These are phyloP conservation scores for Acrocephalus scirpaceus DNA, from an alignment of 2,797 vertebrate genomes.

Conservation along the genomic window DNA sequence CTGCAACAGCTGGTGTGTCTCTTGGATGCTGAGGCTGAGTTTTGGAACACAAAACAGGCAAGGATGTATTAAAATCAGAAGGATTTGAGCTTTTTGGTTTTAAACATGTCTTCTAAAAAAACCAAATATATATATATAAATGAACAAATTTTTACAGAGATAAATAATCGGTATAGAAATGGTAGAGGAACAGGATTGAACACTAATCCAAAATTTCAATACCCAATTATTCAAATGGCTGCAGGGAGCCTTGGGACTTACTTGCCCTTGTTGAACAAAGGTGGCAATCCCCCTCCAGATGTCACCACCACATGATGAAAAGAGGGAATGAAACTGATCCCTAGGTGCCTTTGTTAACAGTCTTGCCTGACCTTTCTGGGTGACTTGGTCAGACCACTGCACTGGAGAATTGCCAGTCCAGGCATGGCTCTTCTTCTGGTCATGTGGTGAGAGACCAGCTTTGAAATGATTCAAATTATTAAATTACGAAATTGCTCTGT, in stretches of 20 bases:
- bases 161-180: background rate
- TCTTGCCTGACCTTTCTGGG: background rate
- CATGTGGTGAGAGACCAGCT: background rate
- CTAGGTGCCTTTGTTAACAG: background rate
- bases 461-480: background rate
- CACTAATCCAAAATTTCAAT: background rate
- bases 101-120: background rate
- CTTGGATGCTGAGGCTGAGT: background rate
- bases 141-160: background rate
- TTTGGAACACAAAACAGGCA: background rate
- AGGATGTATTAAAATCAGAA: background rate
- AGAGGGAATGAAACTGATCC: background rate
- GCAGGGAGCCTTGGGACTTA: background rate
- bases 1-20: background rate
- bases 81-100: background rate
- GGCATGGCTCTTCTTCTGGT: background rate
- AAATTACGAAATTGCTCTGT: background rate
- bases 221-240: background rate
- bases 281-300: background rate
- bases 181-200: background rate
- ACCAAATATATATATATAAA: fast-evolving
- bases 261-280: background rate
- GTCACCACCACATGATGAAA: background rate
- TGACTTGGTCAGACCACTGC: background rate
- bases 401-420: background rate